These are phyloP conservation scores for Pinna nobilis DNA, from an alignment of 1,140 invertebrate genomes.

Conservation along the genomic window DNA sequence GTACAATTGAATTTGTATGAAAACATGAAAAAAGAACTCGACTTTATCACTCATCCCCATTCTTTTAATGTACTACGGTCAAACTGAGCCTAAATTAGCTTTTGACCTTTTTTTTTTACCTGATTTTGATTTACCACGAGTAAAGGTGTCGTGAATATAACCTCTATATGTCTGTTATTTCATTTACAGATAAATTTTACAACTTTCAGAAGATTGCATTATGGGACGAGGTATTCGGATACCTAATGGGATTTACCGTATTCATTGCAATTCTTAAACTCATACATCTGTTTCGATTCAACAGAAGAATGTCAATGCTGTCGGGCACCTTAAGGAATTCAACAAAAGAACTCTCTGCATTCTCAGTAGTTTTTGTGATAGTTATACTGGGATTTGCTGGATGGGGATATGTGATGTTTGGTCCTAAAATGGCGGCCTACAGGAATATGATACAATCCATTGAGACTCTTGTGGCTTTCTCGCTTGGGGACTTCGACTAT, in stretches of 20 bases:
- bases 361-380: slow-evolving; percentile 69
- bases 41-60: no score
- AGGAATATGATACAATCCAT: slow-evolving; percentile 70
- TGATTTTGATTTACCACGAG: no score
- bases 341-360: slow-evolving; percentile 66
- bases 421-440: slow-evolving; percentile 72
- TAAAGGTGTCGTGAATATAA: slow-evolving; percentile 47
- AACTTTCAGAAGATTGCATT: slow-evolving; percentile 60
- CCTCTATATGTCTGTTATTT: neutral
- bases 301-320: slow-evolving; percentile 75
- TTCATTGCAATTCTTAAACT: slow-evolving; percentile 77
- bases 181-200: slow-evolving; percentile 56
- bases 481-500: slow-evolving; percentile 54
- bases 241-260: slow-evolving; percentile 74
- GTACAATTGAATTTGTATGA: no score
- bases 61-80: no score
- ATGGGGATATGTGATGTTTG: slow-evolving; percentile 76
- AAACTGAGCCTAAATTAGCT: neutral
- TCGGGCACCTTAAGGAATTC: slow-evolving; percentile 67
- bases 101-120: no score
- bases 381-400: slow-evolving; percentile 65
- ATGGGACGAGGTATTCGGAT: slow-evolving; percentile 72
- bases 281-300: slow-evolving; percentile 77
- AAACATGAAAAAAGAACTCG: no score
- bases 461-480: slow-evolving; percentile 58